Conservation (phyloP, 2,888 invertebrate species). For the Napeogenes inachia region DNA sequence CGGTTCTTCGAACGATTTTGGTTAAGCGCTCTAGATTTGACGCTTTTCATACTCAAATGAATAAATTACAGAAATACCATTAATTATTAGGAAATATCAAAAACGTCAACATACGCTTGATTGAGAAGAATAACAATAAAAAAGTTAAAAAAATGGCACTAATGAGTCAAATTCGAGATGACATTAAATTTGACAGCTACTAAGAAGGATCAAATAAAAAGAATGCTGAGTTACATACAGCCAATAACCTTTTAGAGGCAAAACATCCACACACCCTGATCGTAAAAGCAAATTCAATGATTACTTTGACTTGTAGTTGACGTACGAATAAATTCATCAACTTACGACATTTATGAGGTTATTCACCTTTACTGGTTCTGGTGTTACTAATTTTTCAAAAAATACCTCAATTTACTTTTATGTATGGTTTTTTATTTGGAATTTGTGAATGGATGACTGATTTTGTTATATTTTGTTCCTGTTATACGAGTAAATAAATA, state of each 20-base stretch:
- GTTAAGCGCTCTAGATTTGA: constrained; percentile 30
- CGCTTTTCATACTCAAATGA: not conserved
- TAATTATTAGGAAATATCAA: not conserved
- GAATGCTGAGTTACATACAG: constrained; percentile 28
- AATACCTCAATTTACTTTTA: not conserved
- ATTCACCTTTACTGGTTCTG: constrained; percentile 25
- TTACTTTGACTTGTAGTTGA: constrained; percentile 35
- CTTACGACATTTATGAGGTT: constrained; percentile 32
- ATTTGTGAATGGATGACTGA: too few relatives aligned
- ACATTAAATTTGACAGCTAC: constrained; percentile 10
- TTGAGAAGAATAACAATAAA: not conserved
- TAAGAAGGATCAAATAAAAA: constrained; percentile 27
- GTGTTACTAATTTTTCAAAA: constrained; percentile 11
- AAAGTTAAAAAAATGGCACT: not conserved
- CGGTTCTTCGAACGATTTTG: constrained; percentile 55
- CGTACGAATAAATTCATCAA: constrained; percentile 36
- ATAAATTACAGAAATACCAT: not conserved
- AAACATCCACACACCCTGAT: constrained; percentile 31
- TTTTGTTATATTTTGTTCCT: too few relatives aligned
- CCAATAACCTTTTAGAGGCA: constrained; percentile 30
- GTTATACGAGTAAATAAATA: too few relatives aligned
- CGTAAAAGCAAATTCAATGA: constrained; percentile 38
- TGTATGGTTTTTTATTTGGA: too few relatives aligned
- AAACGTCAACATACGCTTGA: not conserved
- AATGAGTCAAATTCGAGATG: constrained; percentile 11